Percentiles rank a stretch among this genome's conserved stretches.
phyloP scores from a whole-genome alignment of 2,888 invertebrate genomes.

The Furcula furcula region DNA sequence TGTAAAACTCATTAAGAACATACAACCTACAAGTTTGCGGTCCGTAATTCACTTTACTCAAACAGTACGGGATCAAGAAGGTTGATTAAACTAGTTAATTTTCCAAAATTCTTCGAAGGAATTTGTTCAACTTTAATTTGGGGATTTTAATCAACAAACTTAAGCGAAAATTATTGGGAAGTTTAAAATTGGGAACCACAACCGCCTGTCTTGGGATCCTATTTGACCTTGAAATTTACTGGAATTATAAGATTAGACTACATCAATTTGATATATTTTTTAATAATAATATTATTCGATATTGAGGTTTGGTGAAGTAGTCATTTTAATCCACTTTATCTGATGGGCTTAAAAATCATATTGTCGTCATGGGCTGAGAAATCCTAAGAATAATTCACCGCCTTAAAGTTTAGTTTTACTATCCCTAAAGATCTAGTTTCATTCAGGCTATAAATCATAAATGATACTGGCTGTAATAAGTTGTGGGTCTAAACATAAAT shows the following conservation, averaged over 20 bases:
- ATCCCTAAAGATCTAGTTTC: too few relatives aligned
- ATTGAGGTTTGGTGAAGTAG: too few relatives aligned
- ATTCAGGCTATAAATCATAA: too few relatives aligned
- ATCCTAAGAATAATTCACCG: too few relatives aligned
- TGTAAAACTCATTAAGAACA: background rate
- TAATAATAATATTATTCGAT: too few relatives aligned
- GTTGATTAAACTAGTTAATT: slow-evolving; percentile 21
- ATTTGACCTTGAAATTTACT: background rate
- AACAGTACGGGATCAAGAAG: slow-evolving; percentile 11
- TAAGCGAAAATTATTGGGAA: slow-evolving; percentile 21
- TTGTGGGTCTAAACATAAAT: too few relatives aligned
- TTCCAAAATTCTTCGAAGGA: slow-evolving; percentile 10
- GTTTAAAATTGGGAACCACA: slow-evolving; percentile 17
- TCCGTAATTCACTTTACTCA: slow-evolving; percentile 9
- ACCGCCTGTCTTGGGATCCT: slow-evolving; percentile 4
- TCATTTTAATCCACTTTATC: too few relatives aligned
- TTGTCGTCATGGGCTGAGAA: too few relatives aligned
- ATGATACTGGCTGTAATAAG: too few relatives aligned
- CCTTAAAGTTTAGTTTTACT: too few relatives aligned
- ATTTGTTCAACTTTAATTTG: slow-evolving; percentile 10
- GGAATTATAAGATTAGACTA: too few relatives aligned
- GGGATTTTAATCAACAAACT: slow-evolving; percentile 26
- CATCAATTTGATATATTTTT: background rate
- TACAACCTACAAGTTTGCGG: background rate
- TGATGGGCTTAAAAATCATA: too few relatives aligned